phyloP scores from a whole-genome alignment of 2,113 vertebrate genomes.

The Phoenicopterus ruber region DNA sequence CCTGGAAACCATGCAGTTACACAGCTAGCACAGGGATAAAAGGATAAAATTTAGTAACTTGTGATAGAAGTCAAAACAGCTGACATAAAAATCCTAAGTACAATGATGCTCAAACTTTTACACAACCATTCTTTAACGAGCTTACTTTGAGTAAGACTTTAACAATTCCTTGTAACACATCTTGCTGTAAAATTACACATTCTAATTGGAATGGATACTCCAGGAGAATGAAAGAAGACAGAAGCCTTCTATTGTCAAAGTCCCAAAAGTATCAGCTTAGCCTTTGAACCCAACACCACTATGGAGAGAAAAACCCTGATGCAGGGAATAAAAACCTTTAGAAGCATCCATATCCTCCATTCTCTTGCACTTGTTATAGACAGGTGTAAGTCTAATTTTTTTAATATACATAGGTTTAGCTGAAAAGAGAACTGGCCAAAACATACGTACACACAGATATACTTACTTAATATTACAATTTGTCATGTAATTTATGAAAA shows the following conservation, averaged over 20 bases:
- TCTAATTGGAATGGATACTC: not conserved
- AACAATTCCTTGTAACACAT: not conserved
- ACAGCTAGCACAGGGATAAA: not conserved
- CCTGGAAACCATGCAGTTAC: constrained; percentile 1
- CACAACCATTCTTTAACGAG: not conserved
- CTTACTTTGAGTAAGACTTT: not conserved
- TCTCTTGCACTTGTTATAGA: not conserved
- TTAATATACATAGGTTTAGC: not conserved
- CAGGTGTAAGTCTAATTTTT: not conserved
- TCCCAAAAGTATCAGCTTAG: not conserved
- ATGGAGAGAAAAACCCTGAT: not conserved
- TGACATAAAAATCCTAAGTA: constrained; percentile 7
- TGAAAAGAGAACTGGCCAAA: not conserved
- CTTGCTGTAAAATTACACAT: not conserved
- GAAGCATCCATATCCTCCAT: not conserved
- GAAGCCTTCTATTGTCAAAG: not conserved
- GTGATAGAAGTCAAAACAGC: not conserved
- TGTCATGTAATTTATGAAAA: not conserved
- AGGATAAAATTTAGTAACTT: not conserved
- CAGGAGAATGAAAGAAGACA: not conserved
- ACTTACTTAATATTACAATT: not conserved
- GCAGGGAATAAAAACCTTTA: not conserved
- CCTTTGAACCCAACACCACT: not conserved
- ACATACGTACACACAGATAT: not conserved
- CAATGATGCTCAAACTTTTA: not conserved